phyloP scores from a whole-genome alignment of 2,113 vertebrate genomes.

The Aleadryas rufinucha region DNA sequence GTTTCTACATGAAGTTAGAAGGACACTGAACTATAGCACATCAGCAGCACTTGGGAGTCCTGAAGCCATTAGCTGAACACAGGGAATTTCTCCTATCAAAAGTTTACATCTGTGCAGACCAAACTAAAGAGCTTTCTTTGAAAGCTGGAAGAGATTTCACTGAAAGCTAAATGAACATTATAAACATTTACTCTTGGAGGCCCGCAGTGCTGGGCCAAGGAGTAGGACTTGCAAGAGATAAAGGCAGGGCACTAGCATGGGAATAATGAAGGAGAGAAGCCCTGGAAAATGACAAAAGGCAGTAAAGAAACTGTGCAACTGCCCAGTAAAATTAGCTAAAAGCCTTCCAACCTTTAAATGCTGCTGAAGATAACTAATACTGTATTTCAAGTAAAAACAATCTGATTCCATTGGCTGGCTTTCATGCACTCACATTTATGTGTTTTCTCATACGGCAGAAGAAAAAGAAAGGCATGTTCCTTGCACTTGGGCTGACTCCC shows the following conservation, averaged over 20 bases:
- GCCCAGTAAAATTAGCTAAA: neutral
- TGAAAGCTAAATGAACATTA: neutral
- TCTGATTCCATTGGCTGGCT: neutral
- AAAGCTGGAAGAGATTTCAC: constrained; percentile 24
- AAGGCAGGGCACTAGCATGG: neutral
- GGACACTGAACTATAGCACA: neutral
- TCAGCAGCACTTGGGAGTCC: neutral
- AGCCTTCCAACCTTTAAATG: neutral
- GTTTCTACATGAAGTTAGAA: neutral
- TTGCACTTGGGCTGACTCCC: neutral
- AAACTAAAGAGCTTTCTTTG: constrained; percentile 33
- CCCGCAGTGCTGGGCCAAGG: neutral
- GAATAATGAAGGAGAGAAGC: neutral
- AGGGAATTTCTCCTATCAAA: neutral
- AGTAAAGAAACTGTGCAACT: neutral
- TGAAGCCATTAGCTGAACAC: neutral
- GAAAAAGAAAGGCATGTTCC: neutral
- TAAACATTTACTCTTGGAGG: constrained; percentile 29
- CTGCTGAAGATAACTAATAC: neutral
- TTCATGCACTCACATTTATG: neutral
- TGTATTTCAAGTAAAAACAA: neutral
- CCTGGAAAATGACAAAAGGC: neutral
- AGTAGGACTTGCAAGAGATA: neutral
- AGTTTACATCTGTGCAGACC: neutral
- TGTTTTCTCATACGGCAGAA: neutral